Percentiles rank a stretch among this genome's conserved stretches.
Evolutionary conservation across 1,140 invertebrate genomes (phyloP).

Genomic region (Drosophila carrolli): DNA sequence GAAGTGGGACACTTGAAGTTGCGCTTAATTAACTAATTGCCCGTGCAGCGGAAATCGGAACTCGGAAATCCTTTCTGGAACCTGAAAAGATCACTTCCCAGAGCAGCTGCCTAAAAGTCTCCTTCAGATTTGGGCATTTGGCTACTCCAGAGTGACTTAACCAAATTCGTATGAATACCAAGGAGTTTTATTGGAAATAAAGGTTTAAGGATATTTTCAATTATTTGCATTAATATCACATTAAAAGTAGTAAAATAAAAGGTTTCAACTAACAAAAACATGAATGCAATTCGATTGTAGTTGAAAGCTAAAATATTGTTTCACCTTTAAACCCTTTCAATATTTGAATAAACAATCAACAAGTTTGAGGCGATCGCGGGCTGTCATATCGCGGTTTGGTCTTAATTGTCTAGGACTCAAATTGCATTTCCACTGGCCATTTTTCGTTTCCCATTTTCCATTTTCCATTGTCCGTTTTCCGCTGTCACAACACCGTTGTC

Average conservation of each 20-base stretch:
- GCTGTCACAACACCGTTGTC: constrained; percentile 38
- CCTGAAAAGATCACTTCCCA: neutral
- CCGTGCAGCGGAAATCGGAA: constrained; percentile 5
- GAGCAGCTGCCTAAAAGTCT: constrained; percentile 10
- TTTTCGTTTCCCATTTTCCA: constrained; percentile 1
- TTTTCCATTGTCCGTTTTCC: constrained; percentile 23
- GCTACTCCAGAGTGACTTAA: neutral
- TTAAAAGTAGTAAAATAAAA: too few species aligned
- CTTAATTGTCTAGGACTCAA: constrained; percentile 31
- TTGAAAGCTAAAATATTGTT: too few species aligned
- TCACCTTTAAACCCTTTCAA: too few species aligned
- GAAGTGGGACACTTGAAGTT: constrained; percentile 63
- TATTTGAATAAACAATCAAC: neutral
- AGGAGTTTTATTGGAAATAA: neutral
- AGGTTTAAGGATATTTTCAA: neutral
- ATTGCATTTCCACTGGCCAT: constrained; percentile 24
- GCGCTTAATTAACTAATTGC: constrained; percentile 77
- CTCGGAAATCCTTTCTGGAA: neutral
- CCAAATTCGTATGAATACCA: constrained; percentile 5
- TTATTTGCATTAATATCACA: too few species aligned
- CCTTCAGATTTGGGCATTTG: too few species aligned
- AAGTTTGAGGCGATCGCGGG: constrained; percentile 3
- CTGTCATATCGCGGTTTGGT: constrained; percentile 31
- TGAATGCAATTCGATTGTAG: too few species aligned
- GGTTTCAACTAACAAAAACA: too few species aligned